Percentiles rank a stretch among this genome's conserved stretches.
phyloP scores from a whole-genome alignment of 2,888 invertebrate genomes.

The Troilus luridus region DNA sequence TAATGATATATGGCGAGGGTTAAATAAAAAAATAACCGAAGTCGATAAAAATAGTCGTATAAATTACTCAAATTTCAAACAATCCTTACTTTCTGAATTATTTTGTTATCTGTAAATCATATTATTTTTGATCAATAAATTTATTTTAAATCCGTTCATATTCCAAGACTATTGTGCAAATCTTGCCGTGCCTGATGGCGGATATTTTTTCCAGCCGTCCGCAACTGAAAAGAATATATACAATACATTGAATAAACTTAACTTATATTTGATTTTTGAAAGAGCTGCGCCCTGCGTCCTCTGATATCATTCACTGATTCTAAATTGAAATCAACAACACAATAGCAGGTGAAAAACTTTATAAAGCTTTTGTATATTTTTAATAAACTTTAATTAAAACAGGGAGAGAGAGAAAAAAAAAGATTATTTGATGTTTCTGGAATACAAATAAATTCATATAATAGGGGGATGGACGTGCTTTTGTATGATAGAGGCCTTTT shows the following conservation, averaged over 20 bases:
- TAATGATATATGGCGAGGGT: too few species aligned
- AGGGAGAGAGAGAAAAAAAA: not conserved
- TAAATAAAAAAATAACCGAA: too few species aligned
- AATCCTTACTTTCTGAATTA: too few species aligned
- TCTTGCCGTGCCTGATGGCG: not conserved
- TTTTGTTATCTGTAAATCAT: too few species aligned
- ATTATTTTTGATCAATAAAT: too few species aligned
- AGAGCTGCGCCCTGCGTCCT: not conserved
- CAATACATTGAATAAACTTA: not conserved
- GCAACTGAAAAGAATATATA: not conserved
- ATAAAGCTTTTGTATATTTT: not conserved
- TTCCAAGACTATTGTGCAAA: too few species aligned
- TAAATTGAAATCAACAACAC: slow-evolving; percentile 1
- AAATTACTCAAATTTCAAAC: too few species aligned
- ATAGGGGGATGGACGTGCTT: too few species aligned
- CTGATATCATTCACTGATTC: slow-evolving; percentile 23
- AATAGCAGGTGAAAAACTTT: not conserved
- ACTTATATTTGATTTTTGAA: slow-evolving; percentile 11
- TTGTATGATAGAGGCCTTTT: too few species aligned
- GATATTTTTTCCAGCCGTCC: not conserved
- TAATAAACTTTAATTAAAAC: not conserved
- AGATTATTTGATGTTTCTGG: not conserved
- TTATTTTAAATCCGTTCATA: too few species aligned
- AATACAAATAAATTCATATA: too few species aligned
- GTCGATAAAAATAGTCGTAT: too few species aligned